phyloP scores from a whole-genome alignment of 2,888 invertebrate genomes.

The Bruchidius siliquastri region DNA sequence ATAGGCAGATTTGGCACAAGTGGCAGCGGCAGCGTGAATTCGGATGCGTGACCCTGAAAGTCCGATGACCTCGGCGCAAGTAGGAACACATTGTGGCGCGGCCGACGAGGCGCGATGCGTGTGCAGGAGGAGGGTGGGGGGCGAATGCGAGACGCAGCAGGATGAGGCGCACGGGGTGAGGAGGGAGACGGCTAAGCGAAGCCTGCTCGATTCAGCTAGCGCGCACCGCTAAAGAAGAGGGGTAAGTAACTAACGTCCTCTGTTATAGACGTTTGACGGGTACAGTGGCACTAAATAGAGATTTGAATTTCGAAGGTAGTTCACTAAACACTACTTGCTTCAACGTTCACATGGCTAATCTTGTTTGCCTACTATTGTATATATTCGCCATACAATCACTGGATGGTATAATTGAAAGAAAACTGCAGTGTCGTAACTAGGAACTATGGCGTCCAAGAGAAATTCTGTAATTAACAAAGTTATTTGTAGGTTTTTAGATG shows the following conservation, averaged over 20 bases:
- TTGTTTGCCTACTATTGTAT: too few species aligned
- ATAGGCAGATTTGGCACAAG: neutral
- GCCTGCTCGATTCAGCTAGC: neutral
- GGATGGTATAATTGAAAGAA: too few species aligned
- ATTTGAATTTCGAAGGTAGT: too few species aligned
- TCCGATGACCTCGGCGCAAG: conserved; percentile 46
- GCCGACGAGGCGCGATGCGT: conserved; percentile 28
- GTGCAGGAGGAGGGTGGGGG: conserved; percentile 16
- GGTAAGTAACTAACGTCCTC: neutral
- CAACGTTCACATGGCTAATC: too few species aligned
- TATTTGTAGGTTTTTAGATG: too few species aligned
- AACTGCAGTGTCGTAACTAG: too few species aligned
- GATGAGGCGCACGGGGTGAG: conserved; percentile 7
- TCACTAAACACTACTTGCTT: too few species aligned
- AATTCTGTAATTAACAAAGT: too few species aligned
- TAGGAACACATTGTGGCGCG: conserved; percentile 47
- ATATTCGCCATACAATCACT: too few species aligned
- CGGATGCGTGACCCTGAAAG: conserved; percentile 41
- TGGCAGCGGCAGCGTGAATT: neutral
- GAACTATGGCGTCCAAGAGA: too few species aligned
- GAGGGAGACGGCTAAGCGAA: conserved; percentile 9
- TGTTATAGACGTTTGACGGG: neutral
- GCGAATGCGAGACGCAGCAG: conserved; percentile 27
- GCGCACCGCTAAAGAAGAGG: neutral
- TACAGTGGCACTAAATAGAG: too few species aligned